These are phyloP conservation scores for Tenthredo livida DNA, from an alignment of 2,888 invertebrate species.

Conservation along the genomic window DNA sequence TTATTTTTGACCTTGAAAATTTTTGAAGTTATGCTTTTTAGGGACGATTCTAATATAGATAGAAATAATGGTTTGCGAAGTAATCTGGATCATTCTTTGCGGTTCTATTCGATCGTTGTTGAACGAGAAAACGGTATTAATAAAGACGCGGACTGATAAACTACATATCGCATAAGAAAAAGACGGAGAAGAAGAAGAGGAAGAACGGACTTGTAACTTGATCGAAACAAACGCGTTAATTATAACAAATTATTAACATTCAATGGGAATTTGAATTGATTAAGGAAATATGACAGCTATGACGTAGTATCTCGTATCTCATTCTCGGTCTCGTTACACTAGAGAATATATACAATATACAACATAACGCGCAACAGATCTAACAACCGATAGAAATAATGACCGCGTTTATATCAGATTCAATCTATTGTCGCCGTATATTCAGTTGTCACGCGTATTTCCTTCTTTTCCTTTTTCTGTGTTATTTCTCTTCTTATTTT, in stretches of 20 bases:
- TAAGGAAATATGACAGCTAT: constrained; percentile 7
- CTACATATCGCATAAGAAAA: not conserved
- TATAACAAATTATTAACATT: not conserved
- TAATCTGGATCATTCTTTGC: not conserved
- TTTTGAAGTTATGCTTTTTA: no score
- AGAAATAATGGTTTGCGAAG: not conserved
- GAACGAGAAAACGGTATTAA: not conserved
- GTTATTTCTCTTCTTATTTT: no score
- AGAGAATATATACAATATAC: not conserved
- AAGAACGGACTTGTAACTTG: not conserved
- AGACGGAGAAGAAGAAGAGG: not conserved
- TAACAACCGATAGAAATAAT: constrained; percentile 29
- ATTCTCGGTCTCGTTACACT: constrained; percentile 11
- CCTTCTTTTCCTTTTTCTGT: not conserved
- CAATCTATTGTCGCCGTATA: constrained; percentile 16
- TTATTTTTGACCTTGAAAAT: no score
- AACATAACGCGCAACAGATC: constrained; percentile 15
- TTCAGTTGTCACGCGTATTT: not conserved
- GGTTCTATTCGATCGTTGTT: not conserved
- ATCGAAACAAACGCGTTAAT: not conserved
- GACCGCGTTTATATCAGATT: constrained; percentile 23
- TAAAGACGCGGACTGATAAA: not conserved
- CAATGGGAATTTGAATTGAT: not conserved
- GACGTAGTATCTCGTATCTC: constrained; percentile 14
- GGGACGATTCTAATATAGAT: not conserved